Percentiles rank a stretch among this genome's conserved stretches.
These are phyloP conservation scores for Zaprionus capensis DNA, from an alignment of 1,140 invertebrate species.

Conservation along the genomic window DNA sequence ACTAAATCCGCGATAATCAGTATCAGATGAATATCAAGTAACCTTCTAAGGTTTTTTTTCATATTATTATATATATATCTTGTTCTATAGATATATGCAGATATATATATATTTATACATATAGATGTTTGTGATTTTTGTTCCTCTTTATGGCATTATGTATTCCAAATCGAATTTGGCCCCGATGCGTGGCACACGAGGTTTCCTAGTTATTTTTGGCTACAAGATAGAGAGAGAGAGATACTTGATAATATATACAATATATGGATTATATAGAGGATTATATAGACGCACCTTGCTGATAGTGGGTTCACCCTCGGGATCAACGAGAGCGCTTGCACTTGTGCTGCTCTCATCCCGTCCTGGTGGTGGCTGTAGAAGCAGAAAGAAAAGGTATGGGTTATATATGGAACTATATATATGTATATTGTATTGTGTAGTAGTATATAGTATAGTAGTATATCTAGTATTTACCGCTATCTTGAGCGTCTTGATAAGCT, in stretches of 20 bases:
- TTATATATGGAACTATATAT: not conserved
- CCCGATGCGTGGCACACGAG: slow-evolving; percentile 69
- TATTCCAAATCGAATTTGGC: slow-evolving; percentile 76
- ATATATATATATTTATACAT: slow-evolving; percentile 18
- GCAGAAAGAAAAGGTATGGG: not conserved
- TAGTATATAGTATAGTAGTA: not conserved
- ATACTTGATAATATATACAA: not conserved
- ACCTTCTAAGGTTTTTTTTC: not conserved
- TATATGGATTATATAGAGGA: not conserved
- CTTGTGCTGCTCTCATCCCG: slow-evolving; percentile 4
- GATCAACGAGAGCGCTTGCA: not conserved
- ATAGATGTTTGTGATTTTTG: not conserved
- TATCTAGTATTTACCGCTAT: slow-evolving; percentile 18
- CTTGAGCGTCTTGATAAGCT: slow-evolving; percentile 33
- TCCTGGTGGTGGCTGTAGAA: slow-evolving; percentile 15
- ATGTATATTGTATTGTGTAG: not conserved
- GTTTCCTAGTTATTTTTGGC: slow-evolving; percentile 39
- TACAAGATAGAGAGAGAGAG: slow-evolving; percentile 4
- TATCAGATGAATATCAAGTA: not conserved
- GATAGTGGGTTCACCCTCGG: not conserved
- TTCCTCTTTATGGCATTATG: slow-evolving; percentile 46
- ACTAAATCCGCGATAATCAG: not conserved
- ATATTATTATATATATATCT: not conserved
- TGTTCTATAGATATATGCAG: not conserved
- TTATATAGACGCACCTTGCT: not conserved